Base-by-base conservation (phyloP, 2,888 invertebrate genomes). In the Perizoma flavofasciatum region DNA sequence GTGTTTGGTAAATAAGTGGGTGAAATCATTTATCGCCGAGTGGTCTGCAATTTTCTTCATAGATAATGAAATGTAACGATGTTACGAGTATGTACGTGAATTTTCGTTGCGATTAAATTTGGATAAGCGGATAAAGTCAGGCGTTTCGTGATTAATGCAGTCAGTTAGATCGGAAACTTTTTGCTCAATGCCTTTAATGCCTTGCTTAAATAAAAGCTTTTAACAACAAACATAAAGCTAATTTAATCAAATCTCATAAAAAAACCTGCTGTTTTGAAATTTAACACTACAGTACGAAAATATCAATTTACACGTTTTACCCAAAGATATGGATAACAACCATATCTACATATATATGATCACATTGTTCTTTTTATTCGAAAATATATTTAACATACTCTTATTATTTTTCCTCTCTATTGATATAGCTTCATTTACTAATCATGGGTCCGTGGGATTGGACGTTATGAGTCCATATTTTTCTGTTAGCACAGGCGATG, bases 81-180 rank as follows among this genome's bases (percentile, higher is more conserved):
- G 63, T 63, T 65, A 53, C 50, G 61, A 58, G 55, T 46, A 63
- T 51, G 56, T 51, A 56, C 50, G 56, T 10, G 59, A 55, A 45
- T 55, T 58, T 55, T 37, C 52, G 52, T 44, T 67, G 70, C 73
- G 79, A 85, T 83, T 77, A 79, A 70, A 82, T 86, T 85, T 82
- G 73, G 71, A 68, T 86, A 83, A 86, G 82, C 79, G 83, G 84
- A 83, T 84, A 78, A 81, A 75, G 71, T 70, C 58, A 59, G 60
- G 59, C 70, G 61, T 63, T 65, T 57, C 71, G 74, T 77, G 81
- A 84, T 84, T 85, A 83, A 79, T 79, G 69, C 70, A 77, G 77
- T 35, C 22, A 51, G 41, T 58, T 45, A 49, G 57, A 67, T 73
- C 70, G 71, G 78, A 74, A 59, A 75, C 66, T 72, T 73, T 67